These are phyloP conservation scores for Thyatira batis DNA, from an alignment of 2,888 invertebrate species.

Conservation along the genomic window DNA sequence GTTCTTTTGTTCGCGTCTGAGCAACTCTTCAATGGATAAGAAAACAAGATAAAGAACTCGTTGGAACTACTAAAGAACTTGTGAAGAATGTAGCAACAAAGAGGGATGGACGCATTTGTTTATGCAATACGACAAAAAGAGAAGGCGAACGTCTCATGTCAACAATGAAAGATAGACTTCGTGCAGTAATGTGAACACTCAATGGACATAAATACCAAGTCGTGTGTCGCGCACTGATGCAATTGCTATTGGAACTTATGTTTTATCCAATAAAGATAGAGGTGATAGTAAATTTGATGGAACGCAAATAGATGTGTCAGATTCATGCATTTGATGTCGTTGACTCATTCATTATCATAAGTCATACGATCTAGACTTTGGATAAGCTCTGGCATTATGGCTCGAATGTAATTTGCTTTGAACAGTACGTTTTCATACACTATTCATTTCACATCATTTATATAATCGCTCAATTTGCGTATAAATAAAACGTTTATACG, in stretches of 20 bases:
- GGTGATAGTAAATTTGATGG: slow-evolving; percentile 1
- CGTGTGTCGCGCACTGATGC: slow-evolving; percentile 24
- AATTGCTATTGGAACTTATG: slow-evolving; percentile 20
- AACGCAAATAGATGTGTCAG: slow-evolving; percentile 9
- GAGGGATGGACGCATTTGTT: slow-evolving; percentile 19
- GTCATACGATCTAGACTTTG: slow-evolving; percentile 45
- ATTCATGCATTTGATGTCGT: slow-evolving; percentile 53
- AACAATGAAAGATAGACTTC: slow-evolving; percentile 67
- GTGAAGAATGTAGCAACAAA: slow-evolving; percentile 34
- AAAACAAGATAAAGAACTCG: slow-evolving; percentile 36
- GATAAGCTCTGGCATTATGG: slow-evolving; percentile 32
- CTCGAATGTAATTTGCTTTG: slow-evolving; percentile 28
- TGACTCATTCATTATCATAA: slow-evolving; percentile 65
- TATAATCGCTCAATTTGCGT: neutral
- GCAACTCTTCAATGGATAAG: slow-evolving; percentile 40
- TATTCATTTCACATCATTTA: slow-evolving; percentile 1
- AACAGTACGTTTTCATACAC: slow-evolving; percentile 10
- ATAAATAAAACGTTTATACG: neutral
- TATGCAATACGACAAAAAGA: slow-evolving; percentile 19
- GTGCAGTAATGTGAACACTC: slow-evolving; percentile 67
- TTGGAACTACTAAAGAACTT: slow-evolving; percentile 25
- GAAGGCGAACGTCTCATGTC: slow-evolving; percentile 51
- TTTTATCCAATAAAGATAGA: slow-evolving; percentile 22
- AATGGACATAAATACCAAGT: slow-evolving; percentile 55
- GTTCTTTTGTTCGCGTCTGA: slow-evolving; percentile 28